These are phyloP conservation scores for Otocyon megalotis DNA, from an alignment of 2,113 vertebrate genomes.

Conservation along the genomic window DNA sequence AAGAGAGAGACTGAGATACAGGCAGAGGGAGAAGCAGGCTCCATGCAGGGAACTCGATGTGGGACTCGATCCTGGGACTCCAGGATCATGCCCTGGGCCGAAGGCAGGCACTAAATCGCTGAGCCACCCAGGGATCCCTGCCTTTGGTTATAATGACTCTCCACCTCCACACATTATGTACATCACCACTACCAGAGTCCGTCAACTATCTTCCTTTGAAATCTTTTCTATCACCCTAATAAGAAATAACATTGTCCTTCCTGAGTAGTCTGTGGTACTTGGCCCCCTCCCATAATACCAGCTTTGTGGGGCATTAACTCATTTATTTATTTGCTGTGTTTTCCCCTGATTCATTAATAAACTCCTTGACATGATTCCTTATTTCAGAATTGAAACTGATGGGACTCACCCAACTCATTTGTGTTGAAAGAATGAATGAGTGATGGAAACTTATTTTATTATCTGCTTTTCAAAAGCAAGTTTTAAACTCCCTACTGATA, in stretches of 20 bases:
- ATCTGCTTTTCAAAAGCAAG: not conserved
- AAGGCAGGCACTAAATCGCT: too few relatives aligned
- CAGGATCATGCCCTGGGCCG: too few relatives aligned
- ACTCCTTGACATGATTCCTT: not conserved
- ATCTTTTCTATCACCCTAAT: not conserved
- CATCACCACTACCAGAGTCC: not conserved
- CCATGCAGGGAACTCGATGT: too few relatives aligned
- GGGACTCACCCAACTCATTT: not conserved
- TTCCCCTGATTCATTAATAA: not conserved
- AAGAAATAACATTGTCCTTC: not conserved
- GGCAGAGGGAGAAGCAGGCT: too few relatives aligned
- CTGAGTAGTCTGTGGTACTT: not conserved
- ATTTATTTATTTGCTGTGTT: not conserved
- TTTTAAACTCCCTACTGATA: slow-evolving; percentile 22
- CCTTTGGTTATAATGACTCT: not conserved
- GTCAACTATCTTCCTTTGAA: not conserved
- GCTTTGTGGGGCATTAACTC: not conserved
- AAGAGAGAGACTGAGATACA: too few relatives aligned
- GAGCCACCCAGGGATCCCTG: not conserved
- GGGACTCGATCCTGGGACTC: too few relatives aligned
- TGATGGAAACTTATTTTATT: not conserved
- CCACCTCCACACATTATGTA: not conserved
- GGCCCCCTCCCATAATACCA: not conserved
- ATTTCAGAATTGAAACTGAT: slow-evolving; percentile 34
- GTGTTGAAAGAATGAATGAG: not conserved